phyloP scores from a whole-genome alignment of 2,113 vertebrate genomes.

The Nibea coibor region DNA sequence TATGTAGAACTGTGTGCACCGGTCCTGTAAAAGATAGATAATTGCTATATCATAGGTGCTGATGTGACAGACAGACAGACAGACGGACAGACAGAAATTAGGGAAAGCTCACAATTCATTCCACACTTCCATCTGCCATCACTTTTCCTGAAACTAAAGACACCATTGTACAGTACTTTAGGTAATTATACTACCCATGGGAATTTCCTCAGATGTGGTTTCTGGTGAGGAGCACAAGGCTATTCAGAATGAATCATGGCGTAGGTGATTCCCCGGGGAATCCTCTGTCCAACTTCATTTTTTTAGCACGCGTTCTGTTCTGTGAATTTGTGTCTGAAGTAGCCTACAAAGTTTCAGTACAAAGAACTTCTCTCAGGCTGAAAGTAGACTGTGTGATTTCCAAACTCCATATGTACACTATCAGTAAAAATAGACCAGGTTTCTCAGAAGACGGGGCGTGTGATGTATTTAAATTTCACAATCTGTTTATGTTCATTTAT shows the following conservation, averaged over 20 bases:
- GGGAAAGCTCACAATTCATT: not conserved
- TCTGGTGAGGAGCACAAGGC: not conserved
- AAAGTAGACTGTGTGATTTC: not conserved
- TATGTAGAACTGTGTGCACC: not conserved
- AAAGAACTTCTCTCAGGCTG: not conserved
- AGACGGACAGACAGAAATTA: not conserved
- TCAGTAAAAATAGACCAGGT: not conserved
- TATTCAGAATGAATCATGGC: not conserved
- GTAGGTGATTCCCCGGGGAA: conserved; percentile 18
- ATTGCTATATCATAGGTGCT: not conserved
- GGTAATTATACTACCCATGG: conserved; percentile 3
- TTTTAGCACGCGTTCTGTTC: not conserved
- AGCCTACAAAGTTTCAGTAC: not conserved
- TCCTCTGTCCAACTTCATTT: not conserved
- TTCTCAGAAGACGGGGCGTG: not conserved
- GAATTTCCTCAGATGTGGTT: conserved; percentile 52
- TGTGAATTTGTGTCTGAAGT: not conserved
- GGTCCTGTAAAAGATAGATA: not conserved
- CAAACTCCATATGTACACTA: not conserved
- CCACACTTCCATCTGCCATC: not conserved
- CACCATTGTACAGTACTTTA: rapidly evolving
- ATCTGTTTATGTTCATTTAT: not conserved
- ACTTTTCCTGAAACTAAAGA: not conserved
- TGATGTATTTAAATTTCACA: not conserved
- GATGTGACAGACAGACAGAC: too few relatives aligned